Evolutionary conservation across 2,888 invertebrate species (phyloP), one percentile per base, ranked within the genome.

Genomic region (Apotomis betuletana): DNA sequence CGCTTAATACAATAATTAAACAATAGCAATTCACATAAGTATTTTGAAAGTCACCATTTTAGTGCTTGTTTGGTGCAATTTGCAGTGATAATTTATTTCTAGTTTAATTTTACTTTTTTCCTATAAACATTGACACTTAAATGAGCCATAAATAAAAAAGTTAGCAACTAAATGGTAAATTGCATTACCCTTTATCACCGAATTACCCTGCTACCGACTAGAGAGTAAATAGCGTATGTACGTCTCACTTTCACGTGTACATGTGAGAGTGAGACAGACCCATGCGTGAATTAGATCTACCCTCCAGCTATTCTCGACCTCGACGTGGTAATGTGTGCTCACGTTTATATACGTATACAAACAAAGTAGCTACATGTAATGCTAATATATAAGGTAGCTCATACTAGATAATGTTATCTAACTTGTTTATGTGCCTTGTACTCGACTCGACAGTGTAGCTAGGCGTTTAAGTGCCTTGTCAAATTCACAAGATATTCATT

Each of bases 361-460:
- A 27, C 27, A 2, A 27, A 27, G 27, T 27, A 27, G 27, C 27
- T 27, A 27, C 2, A 27, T 27, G 27, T 27, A 27, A 27, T 27
- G 27, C 27, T 27, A 27, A 27, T 27, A 27, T 52, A 38, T n/a
- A 36, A 59, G 46, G 12, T 36, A 15, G 13, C 13, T 13, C 10
- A 12, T 10, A 36, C n/a, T 38, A 69, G 62, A 69, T 69, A 69
- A 38, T 12, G 49, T 38, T 69, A 69, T 57, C 63, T 57, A 27
- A 55, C n/a, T 55, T 63, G 5, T 57, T 12, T 60, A 60, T 41
- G 15, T 58, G 38, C 27, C 27, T 27, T 46, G 10, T 27, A 54
- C 15, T n/a, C 27, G 27, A 54, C 15, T n/a, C 27, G 27, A 2
- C 27, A 27, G 27, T 27, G 27, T 27, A 27, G 10, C 3, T 49